Evolutionary conservation across 1,140 invertebrate species (phyloP).

Genomic region (Cydia amplana): DNA sequence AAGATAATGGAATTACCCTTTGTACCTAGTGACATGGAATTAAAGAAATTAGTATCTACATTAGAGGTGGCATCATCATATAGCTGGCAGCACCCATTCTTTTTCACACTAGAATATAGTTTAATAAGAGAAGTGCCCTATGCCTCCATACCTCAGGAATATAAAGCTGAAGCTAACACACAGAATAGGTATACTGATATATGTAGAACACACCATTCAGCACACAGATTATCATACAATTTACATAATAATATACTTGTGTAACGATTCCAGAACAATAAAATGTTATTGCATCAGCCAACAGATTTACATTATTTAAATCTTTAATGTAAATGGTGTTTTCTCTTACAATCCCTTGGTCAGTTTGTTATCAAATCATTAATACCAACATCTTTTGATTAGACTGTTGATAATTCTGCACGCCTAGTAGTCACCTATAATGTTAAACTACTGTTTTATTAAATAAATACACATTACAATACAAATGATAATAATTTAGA

Average conservation of each 20-base stretch:
- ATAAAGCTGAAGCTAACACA: slow-evolving; percentile 21
- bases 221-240: slow-evolving; percentile 30
- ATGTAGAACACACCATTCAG: slow-evolving; percentile 18
- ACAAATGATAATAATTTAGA: slow-evolving; percentile 35
- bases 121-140: slow-evolving; percentile 7
- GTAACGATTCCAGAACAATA: slow-evolving; percentile 20
- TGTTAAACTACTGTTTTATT: slow-evolving; percentile 10
- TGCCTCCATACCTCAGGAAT: slow-evolving; percentile 11
- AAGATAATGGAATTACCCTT: slow-evolving; percentile 28
- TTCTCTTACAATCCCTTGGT: not conserved
- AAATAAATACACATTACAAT: slow-evolving; percentile 35
- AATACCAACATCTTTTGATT: slow-evolving; percentile 6
- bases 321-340: not conserved
- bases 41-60: slow-evolving; percentile 30
- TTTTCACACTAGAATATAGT: slow-evolving; percentile 13
- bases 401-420: slow-evolving; percentile 15
- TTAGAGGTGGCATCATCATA: slow-evolving; percentile 4
- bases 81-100: slow-evolving; percentile 1
- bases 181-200: not conserved
- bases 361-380: not conserved
- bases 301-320: not conserved
- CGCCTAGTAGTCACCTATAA: slow-evolving; percentile 18
- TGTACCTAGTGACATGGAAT: slow-evolving; percentile 31
- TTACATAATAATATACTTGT: slow-evolving; percentile 5
- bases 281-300: not conserved